Conservation (phyloP, 1,140 invertebrate species). For the Mycetomoellerius zeteki region DNA sequence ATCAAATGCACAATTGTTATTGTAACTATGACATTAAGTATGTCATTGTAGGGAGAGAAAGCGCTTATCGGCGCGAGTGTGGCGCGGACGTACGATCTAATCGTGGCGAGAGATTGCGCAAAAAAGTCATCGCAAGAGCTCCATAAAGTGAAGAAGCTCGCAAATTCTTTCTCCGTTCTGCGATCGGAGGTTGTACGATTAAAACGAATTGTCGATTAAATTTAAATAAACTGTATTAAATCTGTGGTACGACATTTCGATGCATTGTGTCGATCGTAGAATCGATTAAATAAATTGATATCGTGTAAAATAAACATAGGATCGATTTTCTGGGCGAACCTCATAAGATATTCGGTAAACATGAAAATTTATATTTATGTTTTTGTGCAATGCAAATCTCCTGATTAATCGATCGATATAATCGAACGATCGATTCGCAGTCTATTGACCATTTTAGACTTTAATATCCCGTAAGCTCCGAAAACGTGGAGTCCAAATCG, state of each 20-base stretch:
- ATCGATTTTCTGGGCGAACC: slow-evolving; percentile 36
- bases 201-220: slow-evolving; percentile 63
- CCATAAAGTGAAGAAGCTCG: slow-evolving; percentile 14
- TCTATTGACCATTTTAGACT: slow-evolving; percentile 33
- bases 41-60: slow-evolving; percentile 69
- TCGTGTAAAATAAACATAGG: slow-evolving; percentile 72
- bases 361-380: slow-evolving; percentile 10
- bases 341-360: slow-evolving; percentile 1
- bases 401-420: neutral
- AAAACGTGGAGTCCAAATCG: slow-evolving; percentile 95
- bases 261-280: slow-evolving; percentile 82
- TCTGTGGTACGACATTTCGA: slow-evolving; percentile 78
- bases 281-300: slow-evolving; percentile 84
- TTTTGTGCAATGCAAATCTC: neutral
- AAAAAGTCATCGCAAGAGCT: slow-evolving; percentile 5
- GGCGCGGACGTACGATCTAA: slow-evolving; percentile 43
- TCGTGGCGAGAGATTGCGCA: slow-evolving; percentile 33
- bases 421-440: neutral
- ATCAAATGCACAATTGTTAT: slow-evolving; percentile 81
- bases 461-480: slow-evolving; percentile 92
- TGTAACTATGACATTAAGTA: slow-evolving; percentile 73
- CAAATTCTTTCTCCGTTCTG: slow-evolving; percentile 58
- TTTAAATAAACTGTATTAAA: slow-evolving; percentile 79
- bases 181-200: slow-evolving; percentile 59
- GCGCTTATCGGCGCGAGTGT: slow-evolving; percentile 43